phyloP scores from a whole-genome alignment of 2,113 vertebrate genomes.

The Saguinus midas region DNA sequence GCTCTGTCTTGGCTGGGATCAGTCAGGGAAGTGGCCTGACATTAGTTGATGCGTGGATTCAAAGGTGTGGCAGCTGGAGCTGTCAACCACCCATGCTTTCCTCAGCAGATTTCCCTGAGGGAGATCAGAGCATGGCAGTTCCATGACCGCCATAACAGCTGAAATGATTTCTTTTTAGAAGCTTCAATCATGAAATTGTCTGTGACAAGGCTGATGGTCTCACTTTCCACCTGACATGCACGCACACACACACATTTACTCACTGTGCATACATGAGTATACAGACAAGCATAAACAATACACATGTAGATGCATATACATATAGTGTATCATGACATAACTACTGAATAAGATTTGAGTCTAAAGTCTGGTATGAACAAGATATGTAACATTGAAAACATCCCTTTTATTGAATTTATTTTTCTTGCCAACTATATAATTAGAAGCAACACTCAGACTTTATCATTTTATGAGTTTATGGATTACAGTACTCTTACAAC shows the following conservation, averaged over 20 bases:
- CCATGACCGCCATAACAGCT: fast-evolving
- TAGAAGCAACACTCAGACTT: not conserved
- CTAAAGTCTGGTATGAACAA: not conserved
- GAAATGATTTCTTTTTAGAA: not conserved
- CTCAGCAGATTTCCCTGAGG: not conserved
- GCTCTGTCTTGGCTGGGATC: not conserved
- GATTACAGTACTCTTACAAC: not conserved
- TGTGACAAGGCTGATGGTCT: not conserved
- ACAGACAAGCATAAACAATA: not conserved
- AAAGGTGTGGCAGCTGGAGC: not conserved
- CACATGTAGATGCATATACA: too few species aligned
- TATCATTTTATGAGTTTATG: not conserved
- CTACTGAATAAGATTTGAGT: not conserved
- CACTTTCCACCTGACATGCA: not conserved
- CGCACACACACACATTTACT: not conserved
- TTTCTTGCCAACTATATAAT: not conserved
- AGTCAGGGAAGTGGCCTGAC: not conserved
- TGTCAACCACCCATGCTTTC: not conserved
- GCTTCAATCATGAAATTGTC: not conserved
- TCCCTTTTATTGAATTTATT: not conserved
- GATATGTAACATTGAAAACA: not conserved
- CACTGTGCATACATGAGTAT: too few species aligned
- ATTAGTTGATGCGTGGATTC: not conserved
- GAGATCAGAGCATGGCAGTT: not conserved
- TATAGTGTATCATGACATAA: not conserved